Base-by-base conservation (phyloP, 1,140 invertebrate genomes). In the Bicyclus anynana region DNA sequence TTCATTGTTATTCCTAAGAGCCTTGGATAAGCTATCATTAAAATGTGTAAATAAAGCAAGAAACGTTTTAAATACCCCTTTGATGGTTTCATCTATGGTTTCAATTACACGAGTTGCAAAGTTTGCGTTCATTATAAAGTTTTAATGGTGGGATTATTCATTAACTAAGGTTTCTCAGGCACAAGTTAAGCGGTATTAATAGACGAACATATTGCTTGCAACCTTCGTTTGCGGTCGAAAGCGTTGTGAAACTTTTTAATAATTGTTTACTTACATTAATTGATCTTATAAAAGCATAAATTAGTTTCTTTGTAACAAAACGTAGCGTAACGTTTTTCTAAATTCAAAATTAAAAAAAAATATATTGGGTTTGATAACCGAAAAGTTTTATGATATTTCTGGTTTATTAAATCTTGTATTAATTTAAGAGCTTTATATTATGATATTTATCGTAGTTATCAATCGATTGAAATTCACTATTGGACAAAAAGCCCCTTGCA, bases 121-220 rank as follows among this genome's bases (percentile, higher is more conserved):
- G 50, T 52, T 52, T 16, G 37, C 35, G 37, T 52, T 52, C 50
- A 40, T 52, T 52, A 52, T 52, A 52, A 52, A 52, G 20, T 52
- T 52, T 52, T 52, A 52, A 52, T 52, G 50, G 50, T 52, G 16
- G 37, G 50, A 29, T 38, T 27, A 40, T 52, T 52, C 50, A 17
- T 52, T 40, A 52, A 51, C 48, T 29, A 50, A 51, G 29, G 29
- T 37, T 51, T 14, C 29, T 13, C 29, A 37, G 33, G 14, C 6
- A 23, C 17, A 40, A 16, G 37, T 40, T 40, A 37, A 37, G 12
- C 12, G 48, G 12, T 37, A 33, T 33, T 35, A 50, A 37, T 51
- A 16, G 9, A 37, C 33, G 29, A 51, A 18, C 13, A 5, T 18
- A 37, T 38, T 38, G 14, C 5, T 10, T 10, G 2, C 2, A 18